Evolutionary conservation across 1,140 invertebrate species (phyloP), one percentile per base, ranked within the genome.

Genomic region (Trissolcus basalis): DNA sequence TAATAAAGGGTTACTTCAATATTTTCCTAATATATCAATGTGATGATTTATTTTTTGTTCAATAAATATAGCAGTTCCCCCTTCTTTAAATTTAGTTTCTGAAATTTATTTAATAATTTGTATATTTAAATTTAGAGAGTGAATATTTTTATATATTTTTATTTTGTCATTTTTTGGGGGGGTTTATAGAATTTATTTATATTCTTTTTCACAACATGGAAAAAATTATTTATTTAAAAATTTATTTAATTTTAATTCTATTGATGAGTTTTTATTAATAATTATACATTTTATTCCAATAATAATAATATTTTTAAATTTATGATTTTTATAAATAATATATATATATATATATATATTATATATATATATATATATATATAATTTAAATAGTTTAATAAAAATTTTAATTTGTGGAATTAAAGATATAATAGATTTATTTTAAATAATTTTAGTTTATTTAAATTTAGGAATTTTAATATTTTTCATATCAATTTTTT

Each of bases 401-500:
- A 88, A 91, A 91, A 91, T 89, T 82, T 89, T 91, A 86, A 90
- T 90, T 90, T 91, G 90, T 91, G 90, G 88, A 72, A 70, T 90
- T 87, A 90, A 87, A 85, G 81, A 89, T 88, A 86, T 89, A 35
- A 82, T 78, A 61, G 84, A 77, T 69, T 84, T 78, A 86, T 83
- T 82, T 86, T 87, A 86, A 82, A 79, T 85, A 83, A 86, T 87
- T 82, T 77, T 82, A 85, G 73, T 83, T 81, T 82, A 84, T 86
- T 88, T 86, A 73, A 85, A 78, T 75, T 59, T 82, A 73, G 67
- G 84, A 76, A 76, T 87, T 78, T 81, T 84, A 80, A 81, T 88
- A 77, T 83, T 84, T 82, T 87, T 82, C 80, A 79, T 84, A 74
- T 77, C 74, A 68, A 61, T 83, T 64, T 58, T 81, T 41, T 81